Evolutionary conservation across 1,140 invertebrate genomes (phyloP), one percentile per base, ranked within the genome.

Genomic region (Nymphalis io): DNA sequence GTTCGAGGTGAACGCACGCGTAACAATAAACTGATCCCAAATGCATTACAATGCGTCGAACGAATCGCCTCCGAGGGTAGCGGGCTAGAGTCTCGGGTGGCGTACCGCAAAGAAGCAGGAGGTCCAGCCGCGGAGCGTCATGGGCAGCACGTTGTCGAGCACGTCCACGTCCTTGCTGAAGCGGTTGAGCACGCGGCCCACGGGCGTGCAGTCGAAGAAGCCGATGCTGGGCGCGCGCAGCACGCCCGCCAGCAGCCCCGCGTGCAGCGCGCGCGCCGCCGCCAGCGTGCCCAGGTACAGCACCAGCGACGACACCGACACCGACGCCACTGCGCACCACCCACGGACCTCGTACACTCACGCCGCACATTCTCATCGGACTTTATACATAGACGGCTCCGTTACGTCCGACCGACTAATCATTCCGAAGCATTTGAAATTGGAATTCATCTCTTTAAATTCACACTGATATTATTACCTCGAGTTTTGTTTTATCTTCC

Each of bases 201-300:
- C 85, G 55, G 97, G 97, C 76, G 97, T 97, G 75, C 96, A 94
- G 90, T 98, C 97, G 93, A 96, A 98, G 93, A 98, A 97, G 74
- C 93, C 94, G 77, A 93, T 93, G 76, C 91, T 90, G 48, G 97
- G 96, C 75, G 94, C 93, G 74, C 94, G 94, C 76, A 98, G 92
- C 71, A 96, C 93, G 82, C 95, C 93, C 69, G 89, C 85, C 64
- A 98, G 94, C 79, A 97, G 89, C 59, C 90, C 88, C 74, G 92
- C 90, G 89, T 95, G 94, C 62, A 98, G 93, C 74, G 93, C 79
- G 75, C 91, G 91, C 76, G 96, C 95, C 72, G 95, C 96, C 80
- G 93, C 93, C 87, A 97, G 92, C 72, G 94, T 93, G 88, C 95
- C 95, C 81, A 95, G 80, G 89, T 94, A 95, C 83, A 95, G 89